Base-by-base conservation (phyloP, 1,140 invertebrate genomes). In the Drosophila simulans region DNA sequence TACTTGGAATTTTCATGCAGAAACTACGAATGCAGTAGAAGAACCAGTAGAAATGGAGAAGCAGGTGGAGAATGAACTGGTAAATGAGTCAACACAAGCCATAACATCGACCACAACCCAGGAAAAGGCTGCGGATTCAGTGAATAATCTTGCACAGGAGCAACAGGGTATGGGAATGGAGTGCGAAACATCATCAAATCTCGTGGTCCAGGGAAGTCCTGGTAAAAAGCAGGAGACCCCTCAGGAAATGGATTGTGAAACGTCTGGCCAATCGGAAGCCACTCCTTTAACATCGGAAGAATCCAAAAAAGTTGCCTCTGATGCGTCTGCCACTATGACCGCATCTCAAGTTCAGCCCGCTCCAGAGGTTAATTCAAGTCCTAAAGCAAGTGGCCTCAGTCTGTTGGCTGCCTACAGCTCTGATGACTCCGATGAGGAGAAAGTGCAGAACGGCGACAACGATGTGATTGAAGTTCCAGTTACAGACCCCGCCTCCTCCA, bases 381-480 rank as follows among this genome's bases (percentile, higher is more conserved):
- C 17, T 10, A 37, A 17, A 22, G 15, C 27, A 35, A 35, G 51
- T 40, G 77, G 88, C 0, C 75, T 92, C 0, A 66, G 81, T 27
- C 65, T 92, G n/a, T 37, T 92, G 4, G 81, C 91, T 15, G 58
- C 80, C 51, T 92, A 92, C 35, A 72, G 62, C 31, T 90, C 86
- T 39, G 84, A 90, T 34, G 77, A 90, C 4, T 75, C 85, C 2
- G 76, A 80, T 52, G 27, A 37, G 0, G 65, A 77, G 20, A 65
- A 55, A 25, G 48, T 5, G 0, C 54, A 60, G 12, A 63, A 83
- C n/a, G 77, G 58, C 37, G 82, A 85, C 45, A 77, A 73, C n/a
- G 74, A 79, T 48, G 72, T 92, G 5, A 53, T 90, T 7, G 84
- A 91, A 60, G 85, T 92, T 1, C 80, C 89, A 0, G 55, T 84